Evolutionary conservation across 2,888 invertebrate genomes (phyloP).

Genomic region (Chromoteleia sp.): DNA sequence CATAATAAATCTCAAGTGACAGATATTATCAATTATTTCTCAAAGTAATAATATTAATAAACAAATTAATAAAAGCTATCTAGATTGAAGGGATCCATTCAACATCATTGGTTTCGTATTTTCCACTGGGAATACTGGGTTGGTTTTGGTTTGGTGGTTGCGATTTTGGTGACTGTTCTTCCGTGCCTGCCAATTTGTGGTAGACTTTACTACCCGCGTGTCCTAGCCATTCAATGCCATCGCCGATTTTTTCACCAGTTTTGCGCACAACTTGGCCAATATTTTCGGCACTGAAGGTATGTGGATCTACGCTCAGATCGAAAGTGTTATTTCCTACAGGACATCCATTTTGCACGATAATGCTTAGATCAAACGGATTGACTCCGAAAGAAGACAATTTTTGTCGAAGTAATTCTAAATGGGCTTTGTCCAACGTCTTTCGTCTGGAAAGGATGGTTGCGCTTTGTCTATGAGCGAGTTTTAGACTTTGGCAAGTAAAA

Average conservation of each 20-base stretch:
- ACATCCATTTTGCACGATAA: constrained; percentile 90
- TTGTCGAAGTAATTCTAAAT: constrained; percentile 89
- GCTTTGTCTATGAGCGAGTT: constrained; percentile 91
- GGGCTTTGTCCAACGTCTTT: constrained; percentile 88
- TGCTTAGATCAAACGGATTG: constrained; percentile 91
- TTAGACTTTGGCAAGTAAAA: constrained; percentile 92
- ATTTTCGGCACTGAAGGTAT: constrained; percentile 91
- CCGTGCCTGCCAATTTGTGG: constrained; percentile 86
- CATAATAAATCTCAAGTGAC: constrained; percentile 2
- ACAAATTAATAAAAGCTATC: neutral
- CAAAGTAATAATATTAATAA: neutral
- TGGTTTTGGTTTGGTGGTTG: constrained; percentile 31
- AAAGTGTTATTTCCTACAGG: constrained; percentile 87
- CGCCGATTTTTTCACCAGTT: constrained; percentile 90
- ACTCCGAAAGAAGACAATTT: constrained; percentile 88
- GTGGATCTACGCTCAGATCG: constrained; percentile 90
- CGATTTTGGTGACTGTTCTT: constrained; percentile 69
- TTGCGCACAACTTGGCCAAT: constrained; percentile 90
- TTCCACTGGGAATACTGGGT: constrained; percentile 67
- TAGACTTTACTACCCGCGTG: constrained; percentile 90
- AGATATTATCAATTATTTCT: neutral
- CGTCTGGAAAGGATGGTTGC: constrained; percentile 92
- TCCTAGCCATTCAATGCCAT: constrained; percentile 90
- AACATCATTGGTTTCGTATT: constrained; percentile 81
- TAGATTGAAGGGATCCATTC: constrained; percentile 81